These are phyloP conservation scores for Megalops atlanticus DNA, from an alignment of 2,113 vertebrate genomes.

Conservation along the genomic window DNA sequence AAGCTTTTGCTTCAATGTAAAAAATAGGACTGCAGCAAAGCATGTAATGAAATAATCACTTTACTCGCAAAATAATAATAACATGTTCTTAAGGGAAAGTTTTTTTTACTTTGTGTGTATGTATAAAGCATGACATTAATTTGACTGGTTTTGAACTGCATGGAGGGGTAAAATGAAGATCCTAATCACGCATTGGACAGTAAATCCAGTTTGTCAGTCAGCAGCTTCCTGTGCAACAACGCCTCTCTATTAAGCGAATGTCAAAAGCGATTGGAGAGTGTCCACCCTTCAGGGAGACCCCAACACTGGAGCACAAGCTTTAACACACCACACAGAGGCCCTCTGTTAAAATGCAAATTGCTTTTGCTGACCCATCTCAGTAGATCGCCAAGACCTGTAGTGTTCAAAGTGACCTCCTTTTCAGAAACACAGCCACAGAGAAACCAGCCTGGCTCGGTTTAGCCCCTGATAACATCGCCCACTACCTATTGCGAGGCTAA, in stretches of 20 bases:
- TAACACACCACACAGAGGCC: conserved; percentile 20
- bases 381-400: conserved; percentile 32
- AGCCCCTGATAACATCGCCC: background rate
- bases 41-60: background rate
- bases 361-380: conserved; percentile 48
- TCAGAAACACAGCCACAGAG: background rate
- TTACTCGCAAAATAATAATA: no score
- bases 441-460: conserved; percentile 27
- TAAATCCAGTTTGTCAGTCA: conserved; percentile 33
- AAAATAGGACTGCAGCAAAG: background rate
- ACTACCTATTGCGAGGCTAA: background rate
- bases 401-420: conserved; percentile 50
- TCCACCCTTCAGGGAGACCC: conserved; percentile 33
- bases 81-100: background rate
- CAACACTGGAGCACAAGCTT: background rate
- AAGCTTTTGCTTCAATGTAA: background rate
- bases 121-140: background rate
- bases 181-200: conserved; percentile 27
- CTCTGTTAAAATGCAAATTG: conserved; percentile 48
- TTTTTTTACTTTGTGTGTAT: background rate
- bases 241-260: conserved; percentile 49
- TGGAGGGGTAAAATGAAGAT: conserved; percentile 3
- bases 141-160: background rate
- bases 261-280: conserved; percentile 45
- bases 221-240: conserved; percentile 6